phyloP scores from a whole-genome alignment of 1,140 invertebrate species.

The Eurosta solidaginis region DNA sequence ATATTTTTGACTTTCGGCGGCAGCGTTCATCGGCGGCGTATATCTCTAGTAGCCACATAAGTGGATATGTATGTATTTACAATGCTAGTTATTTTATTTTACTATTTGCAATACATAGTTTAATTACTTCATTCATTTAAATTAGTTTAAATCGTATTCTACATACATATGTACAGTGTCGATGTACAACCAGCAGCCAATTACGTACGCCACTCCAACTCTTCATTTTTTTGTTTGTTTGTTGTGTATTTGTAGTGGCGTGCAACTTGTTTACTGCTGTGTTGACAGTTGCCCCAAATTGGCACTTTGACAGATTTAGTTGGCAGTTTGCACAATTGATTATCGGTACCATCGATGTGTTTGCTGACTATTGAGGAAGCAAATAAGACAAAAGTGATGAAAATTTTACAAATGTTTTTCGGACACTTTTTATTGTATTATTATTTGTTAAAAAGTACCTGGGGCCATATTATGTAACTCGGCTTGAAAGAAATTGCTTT shows the following conservation, averaged over 20 bases:
- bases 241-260: not conserved
- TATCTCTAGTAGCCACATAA: too few relatives aligned
- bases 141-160: conserved; percentile 44
- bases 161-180: conserved; percentile 1
- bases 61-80: too few relatives aligned
- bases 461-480: too few relatives aligned
- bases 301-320: conserved; percentile 31
- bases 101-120: conserved; percentile 53
- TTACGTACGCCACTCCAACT: conserved; percentile 9
- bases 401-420: too few relatives aligned
- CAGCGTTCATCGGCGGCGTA: too few relatives aligned
- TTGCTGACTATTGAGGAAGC: not conserved
- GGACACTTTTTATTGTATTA: too few relatives aligned
- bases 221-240: not conserved
- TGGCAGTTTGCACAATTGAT: conserved; percentile 33
- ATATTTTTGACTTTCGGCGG: too few relatives aligned
- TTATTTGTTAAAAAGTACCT: too few relatives aligned
- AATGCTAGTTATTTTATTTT: too few relatives aligned
- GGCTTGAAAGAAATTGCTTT: too few relatives aligned
- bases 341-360: conserved; percentile 18
- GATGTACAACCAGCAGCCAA: not conserved
- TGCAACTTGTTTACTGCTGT: conserved; percentile 47
- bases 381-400: not conserved
- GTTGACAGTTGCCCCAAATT: conserved; percentile 42
- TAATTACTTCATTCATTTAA: conserved; percentile 59